Evolutionary conservation across 2,888 invertebrate genomes (phyloP).

Genomic region (Acanthosepion esculentum): DNA sequence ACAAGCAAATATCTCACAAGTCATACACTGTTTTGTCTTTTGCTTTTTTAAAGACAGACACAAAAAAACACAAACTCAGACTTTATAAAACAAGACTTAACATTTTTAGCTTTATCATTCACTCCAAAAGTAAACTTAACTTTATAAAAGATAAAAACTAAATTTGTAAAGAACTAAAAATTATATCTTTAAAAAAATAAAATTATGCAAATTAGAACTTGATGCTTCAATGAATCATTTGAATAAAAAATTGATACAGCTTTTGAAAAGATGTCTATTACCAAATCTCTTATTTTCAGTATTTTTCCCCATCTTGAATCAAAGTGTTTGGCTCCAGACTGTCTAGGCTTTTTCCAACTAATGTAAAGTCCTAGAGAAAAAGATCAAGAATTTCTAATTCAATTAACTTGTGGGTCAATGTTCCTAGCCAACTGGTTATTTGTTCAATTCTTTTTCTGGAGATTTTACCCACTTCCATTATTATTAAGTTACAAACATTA

Average conservation of each 20-base stretch:
- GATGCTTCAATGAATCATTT: background rate
- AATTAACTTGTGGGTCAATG: background rate
- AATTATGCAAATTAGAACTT: background rate
- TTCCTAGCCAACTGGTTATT: background rate
- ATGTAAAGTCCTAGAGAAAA: background rate
- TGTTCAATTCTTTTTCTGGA: background rate
- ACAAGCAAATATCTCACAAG: background rate
- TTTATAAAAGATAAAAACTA: background rate
- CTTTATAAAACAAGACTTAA: background rate
- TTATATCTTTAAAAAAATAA: background rate
- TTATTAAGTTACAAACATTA: background rate
- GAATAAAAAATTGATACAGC: background rate
- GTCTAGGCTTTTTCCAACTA: background rate
- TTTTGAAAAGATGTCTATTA: background rate
- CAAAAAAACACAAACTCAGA: background rate
- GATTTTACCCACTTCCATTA: background rate
- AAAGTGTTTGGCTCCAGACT: background rate
- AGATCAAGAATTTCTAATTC: background rate
- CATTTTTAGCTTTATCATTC: background rate
- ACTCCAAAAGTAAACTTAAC: background rate
- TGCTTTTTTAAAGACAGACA: too few species aligned
- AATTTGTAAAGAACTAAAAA: too few species aligned
- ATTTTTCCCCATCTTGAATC: background rate
- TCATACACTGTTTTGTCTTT: background rate
- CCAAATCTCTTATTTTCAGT: background rate